Evolutionary conservation across 1,140 invertebrate genomes (phyloP), one percentile per base, ranked within the genome.

Genomic region (Sitobion miscanthi): DNA sequence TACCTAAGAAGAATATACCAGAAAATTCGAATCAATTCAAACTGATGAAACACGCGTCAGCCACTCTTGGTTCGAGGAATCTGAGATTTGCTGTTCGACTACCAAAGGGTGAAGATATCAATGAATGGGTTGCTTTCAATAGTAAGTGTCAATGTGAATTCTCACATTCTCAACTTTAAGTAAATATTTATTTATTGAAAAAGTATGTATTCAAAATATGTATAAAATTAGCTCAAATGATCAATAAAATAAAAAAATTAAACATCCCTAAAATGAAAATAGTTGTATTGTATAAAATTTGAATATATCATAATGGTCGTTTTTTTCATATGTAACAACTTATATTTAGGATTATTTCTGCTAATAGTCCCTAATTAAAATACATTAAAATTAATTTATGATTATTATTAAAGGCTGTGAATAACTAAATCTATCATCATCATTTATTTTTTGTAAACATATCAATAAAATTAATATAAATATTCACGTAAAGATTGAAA

Each of bases 101-200:
- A 94, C 99, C 99, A 4, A 99, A 99, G 95, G 99, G 99, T 82
- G 99, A 99, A 96, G 99, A 99, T 96, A 96, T 99, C 69, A 99
- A 99, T 95, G 99, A 99, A 96, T 99, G 99, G 99, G 98, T 99
- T 77, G 99, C 99, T 94, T 99, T 99, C 23, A 99, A 99, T 95
- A 99, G 99, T 99, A 96, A 97, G 97, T 96, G 45, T 25, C 20
- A 52, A 54, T 89, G 17, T 3, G 7, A n/a, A 35, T 17, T 77
- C 62, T 77, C 14, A 88, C 0, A 54, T 35, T 21, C 21, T 49
- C 54, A 77, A 17, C 1, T 77, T 77, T 9, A 38, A 23, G 5
- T 23, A 9, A 38, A 21, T 23, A 82, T 82, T 82, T 21, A 69
- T 69, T 9, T 30, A 69, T 42, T 69, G 30, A 0, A 38, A 69